Evolutionary conservation across 2,113 vertebrate species (phyloP).

Genomic region (Nesospiza acunhae): DNA sequence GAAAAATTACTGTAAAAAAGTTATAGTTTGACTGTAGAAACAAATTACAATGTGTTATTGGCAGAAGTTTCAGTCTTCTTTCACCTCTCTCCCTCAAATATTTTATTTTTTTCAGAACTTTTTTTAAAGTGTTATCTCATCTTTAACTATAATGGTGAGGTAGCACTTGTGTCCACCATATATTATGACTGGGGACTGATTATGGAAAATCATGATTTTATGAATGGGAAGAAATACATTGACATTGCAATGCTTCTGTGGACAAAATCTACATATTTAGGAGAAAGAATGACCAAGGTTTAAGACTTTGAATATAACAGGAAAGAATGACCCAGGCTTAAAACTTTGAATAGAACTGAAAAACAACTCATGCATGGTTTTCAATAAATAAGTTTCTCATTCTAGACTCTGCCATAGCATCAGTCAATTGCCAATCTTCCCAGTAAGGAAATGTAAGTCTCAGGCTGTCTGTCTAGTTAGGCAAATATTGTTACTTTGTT

Average conservation of each 20-base stretch:
- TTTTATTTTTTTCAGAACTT: background rate
- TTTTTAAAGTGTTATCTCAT: background rate
- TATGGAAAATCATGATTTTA: background rate
- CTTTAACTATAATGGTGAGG: background rate
- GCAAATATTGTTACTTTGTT: background rate
- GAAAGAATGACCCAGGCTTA: background rate
- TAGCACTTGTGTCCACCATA: background rate
- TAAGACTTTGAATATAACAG: background rate
- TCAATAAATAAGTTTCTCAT: background rate
- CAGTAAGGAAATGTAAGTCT: background rate
- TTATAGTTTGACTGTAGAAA: background rate
- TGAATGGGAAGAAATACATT: background rate
- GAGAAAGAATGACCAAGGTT: background rate
- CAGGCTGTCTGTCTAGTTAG: background rate
- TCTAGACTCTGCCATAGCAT: background rate
- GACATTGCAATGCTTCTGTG: background rate
- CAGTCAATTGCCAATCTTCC: background rate
- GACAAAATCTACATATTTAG: background rate
- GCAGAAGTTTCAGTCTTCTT: background rate
- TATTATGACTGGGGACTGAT: background rate
- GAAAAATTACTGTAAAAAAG: background rate
- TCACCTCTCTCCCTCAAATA: rapidly evolving
- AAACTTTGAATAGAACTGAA: background rate
- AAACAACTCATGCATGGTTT: background rate
- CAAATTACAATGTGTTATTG: background rate